Conservation (phyloP, 2,113 vertebrate genomes). For the Gnathonemus echidnorhynchus region DNA sequence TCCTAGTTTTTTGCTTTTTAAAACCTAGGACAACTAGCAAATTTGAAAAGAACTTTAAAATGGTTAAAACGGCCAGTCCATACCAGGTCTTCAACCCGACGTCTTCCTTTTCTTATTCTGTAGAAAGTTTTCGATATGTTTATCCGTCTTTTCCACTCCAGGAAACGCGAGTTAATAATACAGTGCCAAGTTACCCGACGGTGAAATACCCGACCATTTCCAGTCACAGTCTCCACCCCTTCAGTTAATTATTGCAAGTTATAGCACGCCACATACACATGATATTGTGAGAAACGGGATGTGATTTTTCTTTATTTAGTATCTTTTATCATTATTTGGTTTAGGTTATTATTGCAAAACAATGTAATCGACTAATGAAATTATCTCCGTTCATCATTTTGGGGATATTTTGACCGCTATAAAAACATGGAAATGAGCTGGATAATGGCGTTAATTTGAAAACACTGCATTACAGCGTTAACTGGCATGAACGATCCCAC, state of each 20-base stretch:
- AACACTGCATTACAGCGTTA: neutral
- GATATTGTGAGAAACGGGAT: neutral
- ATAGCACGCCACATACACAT: neutral
- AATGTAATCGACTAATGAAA: neutral
- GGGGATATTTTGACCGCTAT: neutral
- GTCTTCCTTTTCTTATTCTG: neutral
- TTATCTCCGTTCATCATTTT: neutral
- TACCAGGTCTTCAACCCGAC: neutral
- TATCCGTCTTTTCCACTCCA: neutral
- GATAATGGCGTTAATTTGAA: neutral
- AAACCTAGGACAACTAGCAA: neutral
- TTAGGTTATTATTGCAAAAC: neutral
- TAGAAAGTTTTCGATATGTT: neutral
- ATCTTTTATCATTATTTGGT: neutral
- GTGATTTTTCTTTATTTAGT: neutral
- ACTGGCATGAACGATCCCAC: too few relatives aligned
- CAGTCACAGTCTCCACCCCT: neutral
- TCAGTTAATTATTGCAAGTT: neutral
- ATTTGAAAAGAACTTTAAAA: neutral
- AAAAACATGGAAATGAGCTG: neutral
- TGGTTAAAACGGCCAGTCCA: neutral
- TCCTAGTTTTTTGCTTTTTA: neutral
- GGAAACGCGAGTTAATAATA: neutral
- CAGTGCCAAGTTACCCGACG: neutral
- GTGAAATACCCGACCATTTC: neutral